Base-by-base conservation (phyloP, 2,113 vertebrate genomes). In the Trachemys scripta region DNA sequence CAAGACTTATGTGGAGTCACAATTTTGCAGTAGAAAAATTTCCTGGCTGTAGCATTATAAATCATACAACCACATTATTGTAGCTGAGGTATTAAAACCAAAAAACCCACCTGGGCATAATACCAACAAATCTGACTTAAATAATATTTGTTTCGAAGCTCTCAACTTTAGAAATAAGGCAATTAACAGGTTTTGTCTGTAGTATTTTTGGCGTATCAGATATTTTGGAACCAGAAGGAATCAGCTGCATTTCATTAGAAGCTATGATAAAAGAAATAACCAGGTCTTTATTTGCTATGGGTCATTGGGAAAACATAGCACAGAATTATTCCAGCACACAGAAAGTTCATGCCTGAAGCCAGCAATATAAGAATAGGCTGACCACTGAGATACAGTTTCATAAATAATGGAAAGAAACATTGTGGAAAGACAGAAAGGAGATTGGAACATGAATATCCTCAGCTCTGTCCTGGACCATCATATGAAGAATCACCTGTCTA, bases 121-220 rank as follows among this genome's bases (percentile, higher is more conserved):
- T 84, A 95, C 75, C 12, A 81, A 85, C 3, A 80, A 85, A 94
- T 29, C 57, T 57, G 22, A 84, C 56, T 69, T 29, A 76, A 12
- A 51, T 6, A 11, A 56, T 50, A 89, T 45, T 93, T 79, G 35
- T 19, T n/a, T 19, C 45, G 2, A 91, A 69, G 2, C 88, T 91
- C 72, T 51, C 29, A 65, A 57, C 90, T 88, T 88, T 89, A 91
- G 87, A 93, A 96, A 92, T 53, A 93, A 97, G 88, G 59, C 92
- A 97, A 97, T 98, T 98, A 98, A 98, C 98, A 91, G 93, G 95
- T 95, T 97, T 96, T 97, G 97, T 85, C 42, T 93, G 76, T n/a
- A 95, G 96, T 92, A 92, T 87, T 98, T 97, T 98, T 96, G 97
- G 87, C 94, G 92, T 95, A 89, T 96, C 98, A 93, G 69, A 75